phyloP scores from a whole-genome alignment of 2,113 vertebrate species.

The Thamnophis sirtalis region DNA sequence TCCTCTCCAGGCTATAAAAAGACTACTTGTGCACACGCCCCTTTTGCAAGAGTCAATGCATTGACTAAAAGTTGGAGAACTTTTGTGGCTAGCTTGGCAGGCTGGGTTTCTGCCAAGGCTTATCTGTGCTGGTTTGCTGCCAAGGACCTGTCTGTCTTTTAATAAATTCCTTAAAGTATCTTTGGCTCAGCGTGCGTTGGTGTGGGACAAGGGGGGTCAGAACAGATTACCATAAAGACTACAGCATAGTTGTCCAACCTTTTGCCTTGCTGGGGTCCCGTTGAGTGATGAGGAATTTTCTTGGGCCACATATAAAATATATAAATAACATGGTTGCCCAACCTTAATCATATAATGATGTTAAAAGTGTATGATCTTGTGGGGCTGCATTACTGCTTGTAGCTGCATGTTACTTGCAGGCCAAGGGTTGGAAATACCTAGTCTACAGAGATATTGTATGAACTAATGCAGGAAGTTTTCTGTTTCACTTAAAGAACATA shows the following conservation, averaged over 20 bases:
- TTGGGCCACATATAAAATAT: not conserved
- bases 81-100: too few relatives aligned
- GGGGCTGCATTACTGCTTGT: not conserved
- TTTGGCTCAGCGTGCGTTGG: too few relatives aligned
- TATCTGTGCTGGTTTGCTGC: too few relatives aligned
- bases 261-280: not conserved
- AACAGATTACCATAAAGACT: not conserved
- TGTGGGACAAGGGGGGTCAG: too few relatives aligned
- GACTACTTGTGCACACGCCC: too few relatives aligned
- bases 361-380: not conserved
- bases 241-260: not conserved
- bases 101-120: too few relatives aligned
- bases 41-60: too few relatives aligned
- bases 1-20: too few relatives aligned
- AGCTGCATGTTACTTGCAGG: not conserved
- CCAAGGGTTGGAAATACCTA: not conserved
- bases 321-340: not conserved
- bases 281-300: not conserved
- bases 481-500: not conserved
- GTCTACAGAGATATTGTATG: not conserved
- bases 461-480: not conserved
- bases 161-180: too few relatives aligned
- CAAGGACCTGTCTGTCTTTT: too few relatives aligned
- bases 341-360: not conserved
- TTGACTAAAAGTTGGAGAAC: too few relatives aligned